These are phyloP conservation scores for Peromyscus polionotus DNA, from an alignment of 2,113 vertebrate species.

Conservation along the genomic window DNA sequence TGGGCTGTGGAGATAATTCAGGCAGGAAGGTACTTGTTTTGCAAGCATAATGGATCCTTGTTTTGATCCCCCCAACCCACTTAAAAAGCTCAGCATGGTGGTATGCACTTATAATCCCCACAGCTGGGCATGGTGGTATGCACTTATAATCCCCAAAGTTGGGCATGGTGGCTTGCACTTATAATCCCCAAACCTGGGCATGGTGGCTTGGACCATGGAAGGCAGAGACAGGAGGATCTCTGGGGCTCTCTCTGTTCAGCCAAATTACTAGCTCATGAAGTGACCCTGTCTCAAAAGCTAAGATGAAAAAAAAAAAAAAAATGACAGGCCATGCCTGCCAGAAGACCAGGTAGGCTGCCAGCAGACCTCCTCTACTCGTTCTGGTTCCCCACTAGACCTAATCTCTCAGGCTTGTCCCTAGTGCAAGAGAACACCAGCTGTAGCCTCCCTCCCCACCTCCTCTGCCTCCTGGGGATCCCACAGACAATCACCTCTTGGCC, in stretches of 20 bases:
- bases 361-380: not conserved
- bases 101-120: not conserved
- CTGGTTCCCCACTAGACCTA: not conserved
- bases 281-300: not conserved
- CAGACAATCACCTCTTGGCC: not conserved
- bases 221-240: not conserved
- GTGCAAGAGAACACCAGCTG: not conserved
- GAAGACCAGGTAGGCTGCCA: too few species aligned
- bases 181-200: not conserved
- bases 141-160: not conserved
- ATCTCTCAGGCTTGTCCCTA: not conserved
- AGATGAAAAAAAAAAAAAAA: not conserved
- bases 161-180: not conserved
- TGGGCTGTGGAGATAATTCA: not conserved
- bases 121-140: not conserved
- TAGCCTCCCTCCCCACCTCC: not conserved
- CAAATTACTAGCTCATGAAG: not conserved
- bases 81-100: not conserved
- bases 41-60: not conserved
- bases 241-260: not conserved
- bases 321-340: not conserved
- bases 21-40: not conserved
- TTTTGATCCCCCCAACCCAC: not conserved
- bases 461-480: not conserved
- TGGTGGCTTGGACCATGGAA: too few species aligned